These are phyloP conservation scores for Somateria mollissima DNA, from an alignment of 2,797 vertebrate genomes.

Conservation along the genomic window DNA sequence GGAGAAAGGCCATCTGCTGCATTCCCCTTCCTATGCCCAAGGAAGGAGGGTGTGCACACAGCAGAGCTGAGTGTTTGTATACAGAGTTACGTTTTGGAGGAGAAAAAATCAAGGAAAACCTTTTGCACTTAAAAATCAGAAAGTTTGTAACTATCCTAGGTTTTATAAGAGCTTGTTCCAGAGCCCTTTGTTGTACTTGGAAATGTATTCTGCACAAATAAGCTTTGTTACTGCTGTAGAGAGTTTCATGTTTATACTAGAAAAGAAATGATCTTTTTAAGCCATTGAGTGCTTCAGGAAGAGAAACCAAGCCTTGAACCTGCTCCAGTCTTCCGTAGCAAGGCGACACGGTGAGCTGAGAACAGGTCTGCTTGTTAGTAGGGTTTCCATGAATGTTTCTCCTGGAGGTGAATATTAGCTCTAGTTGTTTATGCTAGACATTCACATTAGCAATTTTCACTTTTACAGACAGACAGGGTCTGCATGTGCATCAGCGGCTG, in stretches of 20 bases:
- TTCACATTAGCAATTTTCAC: not conserved
- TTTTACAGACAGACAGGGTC: not conserved
- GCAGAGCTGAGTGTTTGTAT: not conserved
- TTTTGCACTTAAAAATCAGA: not conserved
- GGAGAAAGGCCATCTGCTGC: not conserved
- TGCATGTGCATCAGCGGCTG: not conserved
- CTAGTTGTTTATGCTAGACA: not conserved
- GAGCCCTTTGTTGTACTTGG: not conserved
- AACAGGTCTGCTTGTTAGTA: not conserved
- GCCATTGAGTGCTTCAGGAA: not conserved
- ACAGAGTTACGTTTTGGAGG: not conserved
- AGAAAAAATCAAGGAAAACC: not conserved
- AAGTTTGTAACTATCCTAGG: not conserved
- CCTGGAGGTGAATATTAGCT: not conserved
- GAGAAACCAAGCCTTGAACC: not conserved
- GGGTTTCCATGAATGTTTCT: not conserved
- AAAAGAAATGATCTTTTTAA: not conserved
- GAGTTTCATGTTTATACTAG: not conserved
- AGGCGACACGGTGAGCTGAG: not conserved
- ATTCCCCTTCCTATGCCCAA: not conserved
- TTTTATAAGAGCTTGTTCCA: not conserved
- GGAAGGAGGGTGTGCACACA: not conserved
- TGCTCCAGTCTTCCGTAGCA: not conserved
- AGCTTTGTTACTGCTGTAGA: not conserved
- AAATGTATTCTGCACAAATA: not conserved